A percentile compares a stretch with the other conserved stretches of the same genome.
These are phyloP conservation scores for Polietes domitor DNA, from an alignment of 2,888 invertebrate species.

Conservation along the genomic window DNA sequence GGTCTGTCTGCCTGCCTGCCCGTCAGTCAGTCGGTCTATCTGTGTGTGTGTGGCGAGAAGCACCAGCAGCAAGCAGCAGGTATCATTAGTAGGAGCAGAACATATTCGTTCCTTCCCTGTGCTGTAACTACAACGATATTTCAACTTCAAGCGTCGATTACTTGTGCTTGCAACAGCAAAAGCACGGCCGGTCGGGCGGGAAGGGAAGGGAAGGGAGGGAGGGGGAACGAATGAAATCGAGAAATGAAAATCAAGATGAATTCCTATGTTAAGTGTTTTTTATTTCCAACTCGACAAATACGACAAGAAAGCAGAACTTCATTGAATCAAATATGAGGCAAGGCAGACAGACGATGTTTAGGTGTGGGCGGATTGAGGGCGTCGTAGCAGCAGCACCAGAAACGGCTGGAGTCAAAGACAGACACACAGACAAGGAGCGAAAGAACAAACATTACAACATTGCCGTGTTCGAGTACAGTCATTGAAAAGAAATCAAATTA, in stretches of 20 bases:
- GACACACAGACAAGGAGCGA: not conserved
- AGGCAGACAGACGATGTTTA: not conserved
- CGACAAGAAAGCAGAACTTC: constrained; percentile 58
- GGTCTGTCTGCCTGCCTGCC: not conserved
- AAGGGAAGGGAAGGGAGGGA: not conserved
- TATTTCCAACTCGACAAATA: constrained; percentile 42
- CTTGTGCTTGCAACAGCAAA: constrained; percentile 19
- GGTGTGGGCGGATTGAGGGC: not conserved
- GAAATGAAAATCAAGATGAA: constrained; percentile 54
- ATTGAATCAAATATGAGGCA: constrained; percentile 57
- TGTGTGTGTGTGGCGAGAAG: constrained; percentile 24
- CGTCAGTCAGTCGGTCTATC: not conserved
- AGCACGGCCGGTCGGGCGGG: too few relatives aligned
- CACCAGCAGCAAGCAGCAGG: constrained; percentile 42
- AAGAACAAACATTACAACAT: constrained; percentile 25
- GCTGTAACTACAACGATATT: constrained; percentile 32
- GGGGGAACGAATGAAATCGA: not conserved
- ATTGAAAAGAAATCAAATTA: constrained; percentile 78
- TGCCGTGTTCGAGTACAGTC: constrained; percentile 50
- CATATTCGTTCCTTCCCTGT: constrained; percentile 27
- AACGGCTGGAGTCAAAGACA: not conserved
- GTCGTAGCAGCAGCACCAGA: not conserved
- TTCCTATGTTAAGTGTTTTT: constrained; percentile 60
- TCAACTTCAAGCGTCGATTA: constrained; percentile 41
- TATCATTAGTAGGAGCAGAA: constrained; percentile 15